Evolutionary conservation across 2,888 invertebrate species (phyloP).

Genomic region (Lepeophtheirus nordmannii): DNA sequence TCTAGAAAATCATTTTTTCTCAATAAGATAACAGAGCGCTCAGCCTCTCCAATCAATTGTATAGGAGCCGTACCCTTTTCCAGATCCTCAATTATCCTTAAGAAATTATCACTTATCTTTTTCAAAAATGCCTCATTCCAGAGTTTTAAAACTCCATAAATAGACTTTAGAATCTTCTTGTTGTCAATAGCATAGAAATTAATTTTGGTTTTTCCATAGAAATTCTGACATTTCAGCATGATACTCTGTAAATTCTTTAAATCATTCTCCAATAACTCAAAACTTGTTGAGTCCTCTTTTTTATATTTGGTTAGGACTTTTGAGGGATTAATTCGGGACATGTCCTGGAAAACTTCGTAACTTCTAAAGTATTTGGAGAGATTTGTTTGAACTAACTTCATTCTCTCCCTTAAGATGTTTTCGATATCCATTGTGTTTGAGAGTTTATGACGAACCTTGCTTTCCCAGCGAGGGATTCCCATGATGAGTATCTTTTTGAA

Average conservation of each 20-base stretch:
- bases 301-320: not conserved
- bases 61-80: not conserved
- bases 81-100: not conserved
- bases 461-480: not conserved
- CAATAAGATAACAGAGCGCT: not conserved
- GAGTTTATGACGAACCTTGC: not conserved
- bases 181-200: slow-evolving; percentile 4
- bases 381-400: not conserved
- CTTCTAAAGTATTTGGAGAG: not conserved
- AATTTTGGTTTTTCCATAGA: not conserved
- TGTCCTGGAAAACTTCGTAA: not conserved
- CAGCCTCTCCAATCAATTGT: not conserved
- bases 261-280: not conserved
- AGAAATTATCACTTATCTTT: not conserved
- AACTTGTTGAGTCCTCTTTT: not conserved
- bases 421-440: not conserved
- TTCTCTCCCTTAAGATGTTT: not conserved
- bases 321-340: not conserved
- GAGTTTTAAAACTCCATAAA: not conserved
- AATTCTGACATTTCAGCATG: not conserved
- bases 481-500: not conserved
- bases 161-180: not conserved
- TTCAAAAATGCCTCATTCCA: not conserved
- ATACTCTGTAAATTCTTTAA: not conserved
- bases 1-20: not conserved